A percentile compares a stretch with the other conserved stretches of the same genome.
Evolutionary conservation across 2,888 invertebrate genomes (phyloP).

Genomic region (Anthrax anthrax): DNA sequence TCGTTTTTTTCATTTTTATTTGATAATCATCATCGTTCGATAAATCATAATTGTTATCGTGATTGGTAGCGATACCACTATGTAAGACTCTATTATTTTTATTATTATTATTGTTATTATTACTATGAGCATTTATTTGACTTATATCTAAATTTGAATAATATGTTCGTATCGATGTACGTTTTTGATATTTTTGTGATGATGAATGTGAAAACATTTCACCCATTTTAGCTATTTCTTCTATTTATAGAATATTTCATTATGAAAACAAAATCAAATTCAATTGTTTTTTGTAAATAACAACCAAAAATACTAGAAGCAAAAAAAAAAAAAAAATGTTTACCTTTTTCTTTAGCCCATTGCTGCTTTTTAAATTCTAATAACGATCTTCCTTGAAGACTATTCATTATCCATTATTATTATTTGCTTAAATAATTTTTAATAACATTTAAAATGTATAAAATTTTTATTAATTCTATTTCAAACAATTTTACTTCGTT

Average conservation of each 20-base stretch:
- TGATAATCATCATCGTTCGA: conserved; percentile 4
- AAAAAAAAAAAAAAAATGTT: conserved; percentile 15
- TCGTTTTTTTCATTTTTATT: neutral
- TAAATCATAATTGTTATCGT: conserved; percentile 7
- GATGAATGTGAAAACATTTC: conserved; percentile 59
- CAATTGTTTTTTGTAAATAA: too few relatives aligned
- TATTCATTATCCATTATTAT: conserved; percentile 6
- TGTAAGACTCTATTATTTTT: too few relatives aligned
- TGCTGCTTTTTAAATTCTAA: conserved; percentile 81
- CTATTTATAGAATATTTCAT: conserved; percentile 40
- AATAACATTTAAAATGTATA: conserved; percentile 2
- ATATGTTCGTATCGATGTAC: conserved; percentile 33
- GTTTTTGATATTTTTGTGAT: conserved; percentile 31
- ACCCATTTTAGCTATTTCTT: conserved; percentile 65
- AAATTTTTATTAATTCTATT: neutral
- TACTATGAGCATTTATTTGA: conserved; percentile 13
- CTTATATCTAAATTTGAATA: conserved; percentile 32
- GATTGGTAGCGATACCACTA: neutral
- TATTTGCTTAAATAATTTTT: neutral
- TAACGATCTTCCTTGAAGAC: conserved; percentile 36
- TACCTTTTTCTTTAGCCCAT: conserved; percentile 89
- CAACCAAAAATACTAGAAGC: too few relatives aligned
- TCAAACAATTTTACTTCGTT: too few relatives aligned
- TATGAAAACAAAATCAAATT: neutral
- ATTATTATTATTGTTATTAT: conserved; percentile 1